Evolutionary conservation across 2,113 vertebrate species (phyloP).

Genomic region (Gyps fulvus): DNA sequence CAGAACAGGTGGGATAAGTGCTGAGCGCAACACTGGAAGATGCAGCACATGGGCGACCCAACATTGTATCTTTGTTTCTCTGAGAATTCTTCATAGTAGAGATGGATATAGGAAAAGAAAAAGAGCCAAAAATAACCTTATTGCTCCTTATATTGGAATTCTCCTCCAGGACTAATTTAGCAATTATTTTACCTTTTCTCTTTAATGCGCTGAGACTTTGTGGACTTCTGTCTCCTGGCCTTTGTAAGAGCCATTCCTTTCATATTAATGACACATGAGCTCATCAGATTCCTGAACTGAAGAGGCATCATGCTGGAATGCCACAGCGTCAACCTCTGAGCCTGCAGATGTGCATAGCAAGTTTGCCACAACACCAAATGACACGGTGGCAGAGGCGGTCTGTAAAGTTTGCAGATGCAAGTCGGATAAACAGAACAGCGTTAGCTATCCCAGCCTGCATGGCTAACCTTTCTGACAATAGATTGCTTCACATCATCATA

Average conservation of each 20-base stretch:
- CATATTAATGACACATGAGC: not conserved
- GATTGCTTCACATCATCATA: not conserved
- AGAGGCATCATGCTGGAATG: not conserved
- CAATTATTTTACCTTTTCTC: not conserved
- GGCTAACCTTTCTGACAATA: not conserved
- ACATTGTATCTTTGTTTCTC: not conserved
- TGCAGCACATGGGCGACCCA: not conserved
- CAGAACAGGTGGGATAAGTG: not conserved
- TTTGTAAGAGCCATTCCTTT: not conserved
- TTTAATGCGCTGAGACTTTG: not conserved
- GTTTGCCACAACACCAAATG: not conserved
- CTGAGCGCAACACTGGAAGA: not conserved
- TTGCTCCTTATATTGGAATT: not conserved
- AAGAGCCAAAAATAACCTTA: not conserved
- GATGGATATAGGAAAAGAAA: not conserved
- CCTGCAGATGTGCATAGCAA: not conserved
- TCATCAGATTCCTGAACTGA: conserved; percentile 10
- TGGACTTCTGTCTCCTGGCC: not conserved
- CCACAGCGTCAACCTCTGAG: not conserved
- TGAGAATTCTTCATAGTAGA: not conserved
- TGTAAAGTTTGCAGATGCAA: conserved; percentile 1
- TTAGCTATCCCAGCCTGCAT: not conserved
- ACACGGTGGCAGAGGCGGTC: not conserved
- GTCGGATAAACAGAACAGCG: not conserved
- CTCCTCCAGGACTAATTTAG: not conserved